Percentiles rank a stretch among this genome's conserved stretches.
Conservation (phyloP, 2,888 invertebrate species). For the Sycophila texana region DNA sequence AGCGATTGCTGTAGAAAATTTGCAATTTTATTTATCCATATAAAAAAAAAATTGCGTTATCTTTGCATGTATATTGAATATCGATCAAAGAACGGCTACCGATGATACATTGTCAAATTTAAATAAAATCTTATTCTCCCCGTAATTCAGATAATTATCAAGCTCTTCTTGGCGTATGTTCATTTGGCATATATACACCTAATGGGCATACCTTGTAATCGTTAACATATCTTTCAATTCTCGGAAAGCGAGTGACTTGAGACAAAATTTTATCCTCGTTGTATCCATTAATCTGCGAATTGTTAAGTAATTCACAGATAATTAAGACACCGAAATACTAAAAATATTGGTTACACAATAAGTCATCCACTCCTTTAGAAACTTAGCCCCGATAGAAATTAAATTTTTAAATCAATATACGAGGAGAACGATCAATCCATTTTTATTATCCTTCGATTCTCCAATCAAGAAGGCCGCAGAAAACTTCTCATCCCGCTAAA, state of each 20-base stretch:
- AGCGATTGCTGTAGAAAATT: too few relatives aligned
- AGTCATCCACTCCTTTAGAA: too few relatives aligned
- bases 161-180: background rate
- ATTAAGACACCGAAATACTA: background rate
- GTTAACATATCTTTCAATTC: conserved; percentile 29
- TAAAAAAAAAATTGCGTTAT: conserved; percentile 13
- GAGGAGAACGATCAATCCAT: too few relatives aligned
- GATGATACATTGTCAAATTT: conserved; percentile 29
- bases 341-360: background rate
- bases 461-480: too few relatives aligned
- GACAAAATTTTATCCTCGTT: conserved; percentile 4
- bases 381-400: too few relatives aligned
- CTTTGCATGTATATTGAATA: background rate
- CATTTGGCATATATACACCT: conserved; percentile 27
- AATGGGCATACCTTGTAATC: conserved; percentile 39
- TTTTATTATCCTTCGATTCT: too few relatives aligned
- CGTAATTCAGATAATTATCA: conserved; percentile 25
- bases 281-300: too few relatives aligned
- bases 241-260: conserved; percentile 12
- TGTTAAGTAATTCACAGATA: conserved; percentile 5
- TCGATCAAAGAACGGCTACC: background rate
- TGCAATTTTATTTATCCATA: too few relatives aligned
- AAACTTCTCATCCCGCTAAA: too few relatives aligned
- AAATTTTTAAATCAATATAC: too few relatives aligned
- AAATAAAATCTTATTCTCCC: conserved; percentile 1